phyloP scores from a whole-genome alignment of 1,140 invertebrate species.

The Catajapyx aquilonaris region DNA sequence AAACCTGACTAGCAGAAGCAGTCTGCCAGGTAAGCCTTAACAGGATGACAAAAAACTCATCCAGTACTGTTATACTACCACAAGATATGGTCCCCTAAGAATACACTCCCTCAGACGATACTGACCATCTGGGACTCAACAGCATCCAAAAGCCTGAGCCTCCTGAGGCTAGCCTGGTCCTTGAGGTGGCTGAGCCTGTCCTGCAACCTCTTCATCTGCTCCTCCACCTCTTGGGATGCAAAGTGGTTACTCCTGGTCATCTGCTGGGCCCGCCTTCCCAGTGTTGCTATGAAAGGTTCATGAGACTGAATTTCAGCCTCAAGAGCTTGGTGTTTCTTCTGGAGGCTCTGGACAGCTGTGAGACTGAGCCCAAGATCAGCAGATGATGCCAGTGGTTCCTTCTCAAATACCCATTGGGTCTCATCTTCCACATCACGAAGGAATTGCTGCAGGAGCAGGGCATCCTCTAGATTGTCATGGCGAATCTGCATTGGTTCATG shows the following conservation, averaged over 20 bases:
- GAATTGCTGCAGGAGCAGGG: conserved; percentile 63
- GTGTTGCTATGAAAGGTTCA: conserved; percentile 51
- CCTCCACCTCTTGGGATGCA: conserved; percentile 45
- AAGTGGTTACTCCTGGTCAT: conserved; percentile 70
- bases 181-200: conserved; percentile 37
- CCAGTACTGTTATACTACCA: too few relatives aligned
- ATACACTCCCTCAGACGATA: too few relatives aligned
- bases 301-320: conserved; percentile 64
- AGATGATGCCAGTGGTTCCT: conserved; percentile 60
- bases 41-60: too few relatives aligned
- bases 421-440: conserved; percentile 69
- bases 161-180: conserved; percentile 46
- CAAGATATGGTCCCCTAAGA: too few relatives aligned
- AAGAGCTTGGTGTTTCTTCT: conserved; percentile 82
- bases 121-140: conserved; percentile 61
- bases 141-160: conserved; percentile 50
- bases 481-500: conserved; percentile 77
- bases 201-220: conserved; percentile 37
- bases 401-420: conserved; percentile 61
- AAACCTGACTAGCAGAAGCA: too few relatives aligned
- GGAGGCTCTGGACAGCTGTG: conserved; percentile 80
- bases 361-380: conserved; percentile 55
- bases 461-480: conserved; percentile 72
- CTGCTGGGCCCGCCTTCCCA: conserved; percentile 45
- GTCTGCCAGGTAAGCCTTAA: too few relatives aligned